Evolutionary conservation across 2,888 invertebrate genomes (phyloP), one percentile per base, ranked within the genome.

Genomic region (Tinea semifulvella): DNA sequence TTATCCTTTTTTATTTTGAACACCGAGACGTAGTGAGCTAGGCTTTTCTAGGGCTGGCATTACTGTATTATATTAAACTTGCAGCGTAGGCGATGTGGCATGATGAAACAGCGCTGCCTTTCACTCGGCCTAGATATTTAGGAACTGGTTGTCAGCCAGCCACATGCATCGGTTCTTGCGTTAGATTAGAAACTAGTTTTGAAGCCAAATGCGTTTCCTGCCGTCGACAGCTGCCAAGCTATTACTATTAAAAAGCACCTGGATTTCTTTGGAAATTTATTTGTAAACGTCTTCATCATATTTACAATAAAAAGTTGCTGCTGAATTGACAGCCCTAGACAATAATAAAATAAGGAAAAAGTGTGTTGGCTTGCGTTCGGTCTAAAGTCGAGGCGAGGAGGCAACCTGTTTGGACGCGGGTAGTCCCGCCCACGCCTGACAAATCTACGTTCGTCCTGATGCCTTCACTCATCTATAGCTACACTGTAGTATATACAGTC

Each of bases 51-150:
- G 72, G 71, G 73, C 52, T 73, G 69, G n/a, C 40, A 11, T 14
- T 4, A 11, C 11, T 2, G 4, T n/a, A 7, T 20, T 4, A 39
- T 3, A 31, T 8, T 7, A 22, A 8, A 35, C 17, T 8, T 35
- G 16, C 8, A 7, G 35, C 35, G 16, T 5, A 2, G 16, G 17
- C 16, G 18, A 2, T 16, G 18, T 18, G 18, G 10, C 36, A 18
- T 16, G 18, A 7, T 18, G 16, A 36, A 36, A 36, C 4, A 28
- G 36, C 18, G 17, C 18, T n/a, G 72, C 79, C 79, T 80, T 80
- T 80, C 79, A 77, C 79, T 77, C 40, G 40, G 69, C 79, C 79
- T 68, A 74, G 70, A 76, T 79, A 71, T 75, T 79, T 76, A 49
- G 72, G 68, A 77, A 75, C 77, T 71, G 70, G 79, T 77, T 72